phyloP scores from a whole-genome alignment of 1,140 invertebrate species.

The Rhopalosiphum maidis region DNA sequence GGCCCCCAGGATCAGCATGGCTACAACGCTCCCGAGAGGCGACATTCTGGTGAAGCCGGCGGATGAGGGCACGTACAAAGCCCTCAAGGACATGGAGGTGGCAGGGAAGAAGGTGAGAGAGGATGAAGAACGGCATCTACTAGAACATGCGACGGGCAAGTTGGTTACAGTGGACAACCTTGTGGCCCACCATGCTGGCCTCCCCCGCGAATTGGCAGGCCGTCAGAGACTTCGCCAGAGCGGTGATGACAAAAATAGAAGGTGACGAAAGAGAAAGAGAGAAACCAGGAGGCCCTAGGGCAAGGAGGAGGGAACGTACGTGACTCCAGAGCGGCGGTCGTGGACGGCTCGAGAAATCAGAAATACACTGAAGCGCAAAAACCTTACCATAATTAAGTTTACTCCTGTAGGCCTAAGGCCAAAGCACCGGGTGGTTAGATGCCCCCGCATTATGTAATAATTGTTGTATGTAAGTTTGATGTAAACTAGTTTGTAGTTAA shows the following conservation, averaged over 20 bases:
- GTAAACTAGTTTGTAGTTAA: too few relatives aligned
- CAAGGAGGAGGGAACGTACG: not conserved
- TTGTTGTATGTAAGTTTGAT: too few relatives aligned
- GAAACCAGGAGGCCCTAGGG: not conserved
- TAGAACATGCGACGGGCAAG: not conserved
- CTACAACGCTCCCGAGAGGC: too few relatives aligned
- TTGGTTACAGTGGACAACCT: not conserved
- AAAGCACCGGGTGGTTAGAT: not conserved
- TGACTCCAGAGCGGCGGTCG: not conserved
- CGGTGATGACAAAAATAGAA: not conserved
- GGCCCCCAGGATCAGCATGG: too few relatives aligned
- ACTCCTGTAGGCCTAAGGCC: not conserved
- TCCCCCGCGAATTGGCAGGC: not conserved
- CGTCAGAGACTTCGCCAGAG: not conserved
- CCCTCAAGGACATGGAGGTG: too few relatives aligned
- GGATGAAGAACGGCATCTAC: too few relatives aligned
- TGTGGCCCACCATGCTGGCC: not conserved
- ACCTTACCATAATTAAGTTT: not conserved
- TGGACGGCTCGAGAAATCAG: not conserved
- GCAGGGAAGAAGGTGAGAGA: too few relatives aligned
- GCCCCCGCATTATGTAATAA: not conserved
- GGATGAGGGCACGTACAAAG: too few relatives aligned
- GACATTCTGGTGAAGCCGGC: too few relatives aligned
- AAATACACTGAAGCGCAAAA: not conserved
- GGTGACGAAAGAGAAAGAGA: not conserved